A percentile compares a stretch with the other conserved stretches of the same genome.
These are phyloP conservation scores for Lepidostoma basale DNA, from an alignment of 1,140 invertebrate genomes.

Conservation along the genomic window DNA sequence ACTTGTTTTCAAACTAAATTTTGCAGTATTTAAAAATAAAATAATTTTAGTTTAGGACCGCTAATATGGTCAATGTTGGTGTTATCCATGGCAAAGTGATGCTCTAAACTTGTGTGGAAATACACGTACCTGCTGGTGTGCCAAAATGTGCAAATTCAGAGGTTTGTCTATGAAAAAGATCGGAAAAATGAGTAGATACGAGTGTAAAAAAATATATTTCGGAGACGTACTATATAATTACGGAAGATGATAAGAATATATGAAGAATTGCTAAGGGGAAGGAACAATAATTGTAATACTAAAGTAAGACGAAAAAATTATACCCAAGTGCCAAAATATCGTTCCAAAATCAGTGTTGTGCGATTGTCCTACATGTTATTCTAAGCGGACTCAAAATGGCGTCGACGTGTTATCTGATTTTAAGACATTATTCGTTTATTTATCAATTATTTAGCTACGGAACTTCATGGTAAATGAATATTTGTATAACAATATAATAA, in stretches of 20 bases:
- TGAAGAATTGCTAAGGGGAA: neutral
- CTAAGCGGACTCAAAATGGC: neutral
- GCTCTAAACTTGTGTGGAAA: too few relatives aligned
- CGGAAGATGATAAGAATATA: neutral
- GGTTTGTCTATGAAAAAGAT: neutral
- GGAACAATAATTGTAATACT: neutral
- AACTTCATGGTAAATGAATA: neutral
- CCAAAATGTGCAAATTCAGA: neutral
- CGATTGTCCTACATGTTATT: constrained; percentile 16
- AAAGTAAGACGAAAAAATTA: constrained; percentile 16
- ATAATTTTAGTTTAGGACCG: too few relatives aligned
- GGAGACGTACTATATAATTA: neutral
- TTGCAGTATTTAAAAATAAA: too few relatives aligned
- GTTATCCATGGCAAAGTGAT: too few relatives aligned
- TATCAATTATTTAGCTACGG: neutral
- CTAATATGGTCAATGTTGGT: too few relatives aligned
- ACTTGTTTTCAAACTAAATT: too few relatives aligned
- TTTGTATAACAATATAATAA: neutral
- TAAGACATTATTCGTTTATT: too few relatives aligned
- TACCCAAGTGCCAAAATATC: constrained; percentile 43
- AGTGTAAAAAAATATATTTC: neutral
- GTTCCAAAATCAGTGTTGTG: constrained; percentile 40
- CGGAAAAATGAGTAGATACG: neutral
- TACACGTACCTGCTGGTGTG: neutral
- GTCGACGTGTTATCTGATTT: neutral